Percentiles rank a stretch among this genome's conserved stretches.
Conservation (phyloP, 2,888 invertebrate species). For the Noctua comes region DNA sequence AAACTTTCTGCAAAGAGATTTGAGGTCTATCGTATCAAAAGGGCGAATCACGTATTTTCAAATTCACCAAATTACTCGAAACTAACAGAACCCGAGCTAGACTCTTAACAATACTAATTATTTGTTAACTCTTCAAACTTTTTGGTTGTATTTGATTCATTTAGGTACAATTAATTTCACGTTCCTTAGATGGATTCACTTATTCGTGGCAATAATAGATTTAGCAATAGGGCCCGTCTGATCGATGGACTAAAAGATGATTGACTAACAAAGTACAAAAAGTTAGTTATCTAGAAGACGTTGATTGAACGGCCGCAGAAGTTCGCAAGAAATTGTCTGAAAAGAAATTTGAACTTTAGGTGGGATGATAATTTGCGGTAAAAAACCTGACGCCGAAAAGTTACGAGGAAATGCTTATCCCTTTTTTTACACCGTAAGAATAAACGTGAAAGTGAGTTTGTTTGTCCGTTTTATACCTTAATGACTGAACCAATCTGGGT, state of each 20-base stretch:
- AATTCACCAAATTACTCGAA: conserved; percentile 54
- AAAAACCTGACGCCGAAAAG: conserved; percentile 43
- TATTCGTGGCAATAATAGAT: conserved; percentile 30
- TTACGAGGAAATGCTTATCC: conserved; percentile 33
- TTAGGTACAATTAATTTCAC: background rate
- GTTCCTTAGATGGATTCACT: conserved; percentile 20
- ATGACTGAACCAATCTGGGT: background rate
- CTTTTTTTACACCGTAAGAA: conserved; percentile 16
- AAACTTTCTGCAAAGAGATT: conserved; percentile 73
- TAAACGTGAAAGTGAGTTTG: conserved; percentile 7
- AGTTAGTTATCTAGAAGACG: conserved; percentile 60
- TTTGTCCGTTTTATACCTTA: conserved; percentile 6
- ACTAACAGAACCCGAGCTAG: conserved; percentile 30
- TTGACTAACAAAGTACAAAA: conserved; percentile 58
- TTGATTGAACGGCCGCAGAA: conserved; percentile 62
- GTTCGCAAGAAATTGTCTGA: conserved; percentile 52
- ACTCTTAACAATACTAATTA: conserved; percentile 38
- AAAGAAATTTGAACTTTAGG: conserved; percentile 63
- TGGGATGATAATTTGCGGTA: conserved; percentile 54
- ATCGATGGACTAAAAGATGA: conserved; percentile 57
- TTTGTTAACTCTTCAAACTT: conserved; percentile 26
- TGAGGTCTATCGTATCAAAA: conserved; percentile 72
- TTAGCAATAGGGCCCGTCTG: conserved; percentile 29
- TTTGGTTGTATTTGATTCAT: conserved; percentile 19
- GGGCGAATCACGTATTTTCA: conserved; percentile 64